Percentiles rank a stretch among this genome's conserved stretches.
phyloP scores from a whole-genome alignment of 2,113 vertebrate species.

The Electrona antarctica region DNA sequence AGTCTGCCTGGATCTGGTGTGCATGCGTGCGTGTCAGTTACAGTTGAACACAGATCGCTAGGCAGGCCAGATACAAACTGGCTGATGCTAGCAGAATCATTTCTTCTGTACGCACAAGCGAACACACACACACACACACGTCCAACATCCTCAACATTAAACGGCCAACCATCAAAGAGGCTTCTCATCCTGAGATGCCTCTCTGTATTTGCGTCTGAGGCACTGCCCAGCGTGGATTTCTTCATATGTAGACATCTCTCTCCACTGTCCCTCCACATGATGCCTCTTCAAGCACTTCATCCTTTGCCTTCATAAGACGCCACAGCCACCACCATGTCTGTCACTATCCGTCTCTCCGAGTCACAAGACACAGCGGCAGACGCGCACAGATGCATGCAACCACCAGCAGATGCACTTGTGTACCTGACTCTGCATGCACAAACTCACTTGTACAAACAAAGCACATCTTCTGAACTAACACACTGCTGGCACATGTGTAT shows the following conservation, averaged over 20 bases:
- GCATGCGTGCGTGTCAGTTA: conserved; percentile 26
- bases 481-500: neutral
- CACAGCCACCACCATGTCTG: too few relatives aligned
- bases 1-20: conserved; percentile 29
- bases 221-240: conserved; percentile 67
- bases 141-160: conserved; percentile 51
- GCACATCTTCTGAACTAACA: conserved; percentile 1
- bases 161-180: conserved; percentile 59
- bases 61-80: conserved; percentile 57
- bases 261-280: conserved; percentile 50
- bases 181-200: conserved; percentile 63
- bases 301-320: conserved; percentile 56
- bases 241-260: conserved; percentile 68
- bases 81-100: conserved; percentile 63
- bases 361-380: conserved; percentile 31
- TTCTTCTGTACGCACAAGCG: conserved; percentile 29
- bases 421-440: conserved; percentile 31
- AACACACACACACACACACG: conserved; percentile 15
- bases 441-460: neutral
- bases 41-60: conserved; percentile 43
- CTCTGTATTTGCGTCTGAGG: conserved; percentile 62
- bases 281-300: conserved; percentile 64
- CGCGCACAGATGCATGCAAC: neutral
- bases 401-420: too few relatives aligned
- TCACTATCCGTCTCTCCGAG: conserved; percentile 55